Evolutionary conservation across 2,797 vertebrate genomes (phyloP), one percentile per base, ranked within the genome.

Genomic region (Galagoides demidoff): DNA sequence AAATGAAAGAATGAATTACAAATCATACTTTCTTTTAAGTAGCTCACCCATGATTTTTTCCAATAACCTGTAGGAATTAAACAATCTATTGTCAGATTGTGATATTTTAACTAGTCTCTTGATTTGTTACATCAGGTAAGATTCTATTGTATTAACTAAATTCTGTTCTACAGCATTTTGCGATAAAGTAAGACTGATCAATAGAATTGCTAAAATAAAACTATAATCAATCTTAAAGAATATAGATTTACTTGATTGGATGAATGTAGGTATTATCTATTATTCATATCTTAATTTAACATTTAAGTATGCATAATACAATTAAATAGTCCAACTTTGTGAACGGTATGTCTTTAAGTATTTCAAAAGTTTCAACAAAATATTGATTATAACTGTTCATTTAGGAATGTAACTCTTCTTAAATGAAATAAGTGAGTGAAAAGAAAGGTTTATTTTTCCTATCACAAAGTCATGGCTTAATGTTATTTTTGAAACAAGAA

Each of bases 401-500:
- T 90, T 78, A 49, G 23, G 34, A 61, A 49, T 43, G 49, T 68
- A 70, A 83, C 22, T 64, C 59, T 85, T 68, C 63, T 70, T 4
- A 25, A 78, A 70, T 84, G 71, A 93, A 90, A 79, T 84, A 57
- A 17, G 22, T 59, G 5, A 68, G n/a, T 85, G 45, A 87, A 88
- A 23, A 57, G 14, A 74, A 79, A n/a, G n/a, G 3, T 70, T 70
- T 77, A 52, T 82, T 13, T 52, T 52, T 39, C 5, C 31, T 64
- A 23, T n/a, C 20, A 55, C 5, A 12, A 61, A 81, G 34, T 89
- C 20, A 66, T 74, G 81, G 19, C 23, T 55, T 70, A 64, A 14
- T 31, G 52, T 89, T 55, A 85, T 49, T 95, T 89, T 73, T 43
- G 34, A 93, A 81, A 85, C 81, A 76, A 81, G 25, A 85, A n/a